Evolutionary conservation across 2,888 invertebrate species (phyloP), one percentile per base, ranked within the genome.

Genomic region (Caenorhabditis wallacei): DNA sequence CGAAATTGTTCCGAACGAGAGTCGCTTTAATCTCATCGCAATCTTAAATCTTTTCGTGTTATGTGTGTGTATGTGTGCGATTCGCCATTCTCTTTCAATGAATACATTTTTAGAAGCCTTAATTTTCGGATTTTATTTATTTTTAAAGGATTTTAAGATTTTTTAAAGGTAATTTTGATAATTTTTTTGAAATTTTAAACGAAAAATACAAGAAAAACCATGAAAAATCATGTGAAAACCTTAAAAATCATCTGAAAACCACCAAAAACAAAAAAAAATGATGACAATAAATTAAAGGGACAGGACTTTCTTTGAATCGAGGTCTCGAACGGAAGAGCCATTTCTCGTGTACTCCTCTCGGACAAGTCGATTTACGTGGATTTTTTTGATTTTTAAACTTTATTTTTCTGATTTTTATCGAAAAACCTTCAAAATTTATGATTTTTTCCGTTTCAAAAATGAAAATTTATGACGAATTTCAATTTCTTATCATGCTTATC

Each of bases 11-110:
- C 40, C 40, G 40, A 40, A 40, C 2, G 13, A 40, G 5, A 5
- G 40, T 40, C 61, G 22, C n/a, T n/a, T 53, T 68, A 68, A 68
- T 68, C 68, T 68, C 40, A 68, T 68, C 68, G 11, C n/a, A 20
- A 68, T 68, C 68, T 68, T 16, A 16, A 22, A 68, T 56, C 56
- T 40, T 54, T 37, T 24, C 56, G 0, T 20, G 7, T 24, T 68
- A 56, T 56, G 66, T 37, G 20, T 40, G 40, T 40, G 35, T 56
- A 53, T 37, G 20, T 40, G 40, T 40, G 35, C 53, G 46, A 20
- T 53, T 7, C 20, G 1, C 51, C 11, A 1, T 16, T 51, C 22
- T 22, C 20, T 5, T 40, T 13, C 13, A 10, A 13, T 40, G 10
- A 10, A 40, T 40, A 40, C 40, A 40, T 40, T 40, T 40, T 40